phyloP scores from a whole-genome alignment of 2,888 invertebrate genomes.

The Orchesellides sinensis region DNA sequence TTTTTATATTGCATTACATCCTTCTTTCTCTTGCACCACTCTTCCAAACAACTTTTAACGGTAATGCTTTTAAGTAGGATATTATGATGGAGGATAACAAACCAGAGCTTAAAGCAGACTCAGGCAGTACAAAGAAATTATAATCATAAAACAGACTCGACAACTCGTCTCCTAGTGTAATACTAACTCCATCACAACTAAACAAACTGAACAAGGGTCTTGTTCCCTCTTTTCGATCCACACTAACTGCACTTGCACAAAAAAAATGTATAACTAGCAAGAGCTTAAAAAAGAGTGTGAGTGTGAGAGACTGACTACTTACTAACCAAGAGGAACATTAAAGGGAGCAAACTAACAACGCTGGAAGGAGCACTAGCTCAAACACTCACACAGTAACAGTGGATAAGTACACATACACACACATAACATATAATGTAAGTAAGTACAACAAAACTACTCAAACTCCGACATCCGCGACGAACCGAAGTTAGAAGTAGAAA shows the following conservation, averaged over 20 bases:
- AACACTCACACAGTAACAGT: slow-evolving; percentile 3
- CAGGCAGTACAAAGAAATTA: neutral
- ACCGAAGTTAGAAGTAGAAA: slow-evolving; percentile 32
- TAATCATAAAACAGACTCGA: too few relatives aligned
- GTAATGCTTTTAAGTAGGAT: slow-evolving; percentile 21
- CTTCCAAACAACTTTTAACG: slow-evolving; percentile 18
- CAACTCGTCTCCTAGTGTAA: slow-evolving; percentile 4
- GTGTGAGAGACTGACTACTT: slow-evolving; percentile 9
- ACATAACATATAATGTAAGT: too few relatives aligned
- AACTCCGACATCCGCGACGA: slow-evolving; percentile 45
- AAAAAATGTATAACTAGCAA: neutral
- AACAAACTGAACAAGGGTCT: slow-evolving; percentile 36
- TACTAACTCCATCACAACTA: neutral
- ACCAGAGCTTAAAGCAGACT: too few relatives aligned
- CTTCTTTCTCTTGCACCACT: too few relatives aligned
- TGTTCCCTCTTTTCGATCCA: slow-evolving; percentile 9
- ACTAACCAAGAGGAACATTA: slow-evolving; percentile 28
- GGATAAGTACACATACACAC: slow-evolving; percentile 12
- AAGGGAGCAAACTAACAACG: slow-evolving; percentile 41
- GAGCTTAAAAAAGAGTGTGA: neutral
- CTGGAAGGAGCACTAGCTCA: slow-evolving; percentile 3
- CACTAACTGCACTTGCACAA: slow-evolving; percentile 38
- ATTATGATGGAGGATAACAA: neutral
- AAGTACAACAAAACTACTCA: slow-evolving; percentile 11
- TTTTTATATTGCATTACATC: too few relatives aligned